Percentiles rank a stretch among this genome's conserved stretches.
Conservation (phyloP, 2,797 vertebrate genomes). For the Malurus splendens region DNA sequence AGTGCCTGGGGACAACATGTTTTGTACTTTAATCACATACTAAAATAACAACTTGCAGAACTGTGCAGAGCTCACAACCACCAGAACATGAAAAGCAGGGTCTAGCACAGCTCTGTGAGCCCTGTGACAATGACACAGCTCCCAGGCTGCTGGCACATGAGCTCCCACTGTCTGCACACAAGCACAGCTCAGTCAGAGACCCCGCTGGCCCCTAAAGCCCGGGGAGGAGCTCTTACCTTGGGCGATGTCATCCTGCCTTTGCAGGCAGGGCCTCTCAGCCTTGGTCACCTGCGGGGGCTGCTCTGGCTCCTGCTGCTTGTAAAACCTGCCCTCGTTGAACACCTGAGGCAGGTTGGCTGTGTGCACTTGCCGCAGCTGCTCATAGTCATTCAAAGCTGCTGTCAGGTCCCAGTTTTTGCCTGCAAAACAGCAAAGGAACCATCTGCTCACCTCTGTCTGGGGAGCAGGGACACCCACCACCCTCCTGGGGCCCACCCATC, state of each 20-base stretch:
- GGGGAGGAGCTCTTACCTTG: constrained; percentile 79
- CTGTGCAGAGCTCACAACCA: not conserved
- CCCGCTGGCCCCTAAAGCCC: no score
- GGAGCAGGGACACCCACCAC: not conserved
- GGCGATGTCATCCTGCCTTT: constrained; percentile 89
- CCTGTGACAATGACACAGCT: not conserved
- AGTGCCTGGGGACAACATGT: not conserved
- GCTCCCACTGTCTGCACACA: not conserved
- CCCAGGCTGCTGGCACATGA: not conserved
- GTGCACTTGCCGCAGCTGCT: constrained; percentile 96
- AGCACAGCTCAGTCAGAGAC: not conserved
- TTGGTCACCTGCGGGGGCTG: constrained; percentile 82
- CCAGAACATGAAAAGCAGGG: accelerated
- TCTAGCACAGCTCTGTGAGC: not conserved
- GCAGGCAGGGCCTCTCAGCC: constrained; percentile 81
- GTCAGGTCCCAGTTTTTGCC: constrained; percentile 99
- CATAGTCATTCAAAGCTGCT: constrained; percentile 92
- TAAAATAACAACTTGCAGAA: not conserved
- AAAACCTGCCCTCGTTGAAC: constrained; percentile 91
- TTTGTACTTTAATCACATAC: not conserved
- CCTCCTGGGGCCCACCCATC: not conserved
- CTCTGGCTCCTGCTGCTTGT: constrained; percentile 82
- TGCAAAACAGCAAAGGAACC: constrained; percentile 44
- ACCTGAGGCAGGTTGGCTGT: constrained; percentile 94
- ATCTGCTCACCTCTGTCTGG: not conserved